These are phyloP conservation scores for Ammodytes marinus DNA, from an alignment of 2,113 vertebrate genomes.

Conservation along the genomic window DNA sequence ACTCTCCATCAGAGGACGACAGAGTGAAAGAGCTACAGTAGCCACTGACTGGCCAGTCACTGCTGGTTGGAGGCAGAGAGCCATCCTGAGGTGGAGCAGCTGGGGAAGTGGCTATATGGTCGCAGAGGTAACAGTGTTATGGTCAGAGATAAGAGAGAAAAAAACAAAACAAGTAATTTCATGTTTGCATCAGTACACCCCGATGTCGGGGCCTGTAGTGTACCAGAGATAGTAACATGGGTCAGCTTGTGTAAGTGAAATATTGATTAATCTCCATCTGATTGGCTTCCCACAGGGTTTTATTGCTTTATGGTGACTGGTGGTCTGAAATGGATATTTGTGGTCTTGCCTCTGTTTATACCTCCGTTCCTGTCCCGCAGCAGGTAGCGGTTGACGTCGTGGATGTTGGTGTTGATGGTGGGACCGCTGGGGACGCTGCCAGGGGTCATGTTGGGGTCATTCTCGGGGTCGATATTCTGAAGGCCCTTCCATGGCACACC, in stretches of 20 bases:
- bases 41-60: constrained; percentile 88
- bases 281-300: not conserved
- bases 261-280: not conserved
- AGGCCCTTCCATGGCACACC: constrained; percentile 99
- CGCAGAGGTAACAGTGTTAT: constrained; percentile 16
- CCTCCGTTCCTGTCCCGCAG: constrained; percentile 95
- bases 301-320: not conserved
- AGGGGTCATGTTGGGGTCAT: constrained; percentile 97
- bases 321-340: not conserved
- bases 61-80: constrained; percentile 87
- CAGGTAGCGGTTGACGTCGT: constrained; percentile 98
- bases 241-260: not conserved
- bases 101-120: constrained; percentile 49
- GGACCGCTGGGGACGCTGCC: constrained; percentile 97
- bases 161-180: not conserved
- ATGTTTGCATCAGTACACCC: constrained; percentile 10
- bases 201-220: not conserved
- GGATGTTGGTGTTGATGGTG: constrained; percentile 98
- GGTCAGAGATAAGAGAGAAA: constrained; percentile 1
- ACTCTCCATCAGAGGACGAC: constrained; percentile 85
- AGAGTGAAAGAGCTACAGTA: constrained; percentile 89
- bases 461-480: constrained; percentile 98
- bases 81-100: constrained; percentile 59
- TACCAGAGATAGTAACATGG: not conserved
- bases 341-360: constrained; percentile 59